Conservation (phyloP, 2,797 vertebrate genomes). For the Geotrypetes seraphini region DNA sequence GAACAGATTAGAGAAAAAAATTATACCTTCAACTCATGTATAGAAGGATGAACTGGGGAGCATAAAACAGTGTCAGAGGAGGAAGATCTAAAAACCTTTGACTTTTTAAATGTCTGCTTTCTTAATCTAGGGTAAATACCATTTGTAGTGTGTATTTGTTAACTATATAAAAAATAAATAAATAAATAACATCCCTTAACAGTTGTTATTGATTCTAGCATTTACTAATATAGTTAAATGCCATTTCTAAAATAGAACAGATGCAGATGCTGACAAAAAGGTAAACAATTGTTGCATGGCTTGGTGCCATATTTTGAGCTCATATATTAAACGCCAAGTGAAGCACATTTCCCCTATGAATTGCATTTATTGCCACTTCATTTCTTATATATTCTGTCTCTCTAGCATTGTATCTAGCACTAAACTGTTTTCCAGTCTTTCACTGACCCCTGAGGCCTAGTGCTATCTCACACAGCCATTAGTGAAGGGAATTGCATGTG, state of each 20-base stretch:
- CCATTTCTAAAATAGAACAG: constrained; percentile 97
- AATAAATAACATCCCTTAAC: constrained; percentile 81
- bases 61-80: too few species aligned
- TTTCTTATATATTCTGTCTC: constrained; percentile 72
- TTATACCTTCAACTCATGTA: too few species aligned
- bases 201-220: constrained; percentile 96
- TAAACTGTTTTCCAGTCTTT: constrained; percentile 73
- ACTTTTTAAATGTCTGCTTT: constrained; percentile 56
- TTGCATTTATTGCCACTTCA: constrained; percentile 97
- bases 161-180: constrained; percentile 62
- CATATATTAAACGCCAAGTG: constrained; percentile 94
- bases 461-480: constrained; percentile 86
- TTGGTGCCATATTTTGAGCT: constrained; percentile 83
- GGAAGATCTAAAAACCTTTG: constrained; percentile 63
- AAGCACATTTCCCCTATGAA: constrained; percentile 95
- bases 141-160: constrained; percentile 53
- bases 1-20: too few species aligned
- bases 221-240: constrained; percentile 96
- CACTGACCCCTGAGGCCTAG: constrained; percentile 82
- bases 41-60: too few species aligned
- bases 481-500: constrained; percentile 93
- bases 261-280: constrained; percentile 97
- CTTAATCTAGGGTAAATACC: constrained; percentile 63
- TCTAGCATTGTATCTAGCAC: constrained; percentile 54
- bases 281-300: constrained; percentile 98